These are phyloP conservation scores for Chaenodraco wilsoni DNA, from an alignment of 2,797 vertebrate genomes.

Conservation along the genomic window DNA sequence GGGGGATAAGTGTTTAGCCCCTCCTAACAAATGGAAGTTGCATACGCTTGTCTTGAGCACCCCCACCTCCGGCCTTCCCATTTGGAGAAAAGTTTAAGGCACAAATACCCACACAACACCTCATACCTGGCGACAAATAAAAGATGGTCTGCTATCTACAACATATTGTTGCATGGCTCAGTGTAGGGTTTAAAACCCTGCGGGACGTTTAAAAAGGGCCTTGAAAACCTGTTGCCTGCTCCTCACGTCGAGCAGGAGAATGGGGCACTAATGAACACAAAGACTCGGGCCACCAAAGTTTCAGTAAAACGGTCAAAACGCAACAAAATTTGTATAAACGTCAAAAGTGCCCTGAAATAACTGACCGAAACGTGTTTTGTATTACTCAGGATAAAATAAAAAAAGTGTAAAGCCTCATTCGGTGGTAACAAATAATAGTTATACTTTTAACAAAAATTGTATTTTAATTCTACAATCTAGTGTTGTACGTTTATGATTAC, in stretches of 20 bases:
- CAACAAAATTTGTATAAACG: slow-evolving; percentile 1
- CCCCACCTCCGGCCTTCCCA: slow-evolving; percentile 63
- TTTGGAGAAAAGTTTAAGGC: slow-evolving; percentile 48
- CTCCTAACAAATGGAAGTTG: slow-evolving; percentile 81
- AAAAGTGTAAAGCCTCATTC: background rate
- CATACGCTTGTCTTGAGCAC: slow-evolving; percentile 64
- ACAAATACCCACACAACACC: slow-evolving; percentile 32
- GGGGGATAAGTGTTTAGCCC: slow-evolving; percentile 75
- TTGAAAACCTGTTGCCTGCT: slow-evolving; percentile 77
- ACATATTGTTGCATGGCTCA: slow-evolving; percentile 13
- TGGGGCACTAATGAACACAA: slow-evolving; percentile 67
- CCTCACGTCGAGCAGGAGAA: slow-evolving; percentile 51
- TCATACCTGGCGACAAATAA: background rate
- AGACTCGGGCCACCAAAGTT: slow-evolving; percentile 66
- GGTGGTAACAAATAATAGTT: slow-evolving; percentile 2
- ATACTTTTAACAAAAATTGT: background rate
- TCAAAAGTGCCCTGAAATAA: background rate
- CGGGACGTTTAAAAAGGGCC: slow-evolving; percentile 57
- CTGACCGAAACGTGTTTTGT: fast-evolving
- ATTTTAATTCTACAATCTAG: background rate
- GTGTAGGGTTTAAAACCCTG: slow-evolving; percentile 28
- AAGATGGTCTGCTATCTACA: no score
- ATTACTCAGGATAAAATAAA: background rate
- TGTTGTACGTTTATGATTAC: no score
- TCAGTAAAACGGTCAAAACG: slow-evolving; percentile 22